Conservation (phyloP, 2,113 vertebrate species). For the Oxygymnocypris stewartii region DNA sequence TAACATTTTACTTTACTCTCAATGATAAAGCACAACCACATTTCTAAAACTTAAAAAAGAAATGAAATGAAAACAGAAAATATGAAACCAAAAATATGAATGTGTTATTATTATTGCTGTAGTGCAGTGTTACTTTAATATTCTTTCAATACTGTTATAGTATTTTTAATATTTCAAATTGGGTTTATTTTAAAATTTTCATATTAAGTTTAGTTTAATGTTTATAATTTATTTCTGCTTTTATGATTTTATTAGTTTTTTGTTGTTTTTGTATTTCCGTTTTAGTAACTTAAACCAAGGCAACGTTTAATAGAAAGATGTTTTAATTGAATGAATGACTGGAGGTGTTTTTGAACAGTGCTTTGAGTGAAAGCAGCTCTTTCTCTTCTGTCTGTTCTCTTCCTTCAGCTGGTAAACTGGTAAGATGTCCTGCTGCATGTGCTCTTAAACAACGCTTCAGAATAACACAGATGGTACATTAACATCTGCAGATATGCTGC, state of each 20-base stretch:
- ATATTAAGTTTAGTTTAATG: too few relatives aligned
- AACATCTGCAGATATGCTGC: not conserved
- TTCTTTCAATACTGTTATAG: not conserved
- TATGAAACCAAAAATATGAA: too few relatives aligned
- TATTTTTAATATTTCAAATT: not conserved
- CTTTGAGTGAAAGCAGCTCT: too few relatives aligned
- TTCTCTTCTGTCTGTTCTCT: constrained; percentile 53
- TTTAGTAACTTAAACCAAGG: too few relatives aligned
- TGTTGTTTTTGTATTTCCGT: not conserved
- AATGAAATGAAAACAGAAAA: too few relatives aligned
- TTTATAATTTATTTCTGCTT: not conserved
- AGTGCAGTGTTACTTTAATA: not conserved
- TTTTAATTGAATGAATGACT: too few relatives aligned
- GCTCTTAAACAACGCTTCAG: not conserved
- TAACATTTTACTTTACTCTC: too few relatives aligned
- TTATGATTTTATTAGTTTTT: not conserved
- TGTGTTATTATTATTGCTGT: not conserved
- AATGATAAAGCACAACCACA: too few relatives aligned
- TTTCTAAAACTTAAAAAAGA: too few relatives aligned
- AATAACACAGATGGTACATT: not conserved
- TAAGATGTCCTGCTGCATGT: constrained; percentile 67
- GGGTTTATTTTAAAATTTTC: not conserved
- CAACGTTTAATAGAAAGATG: too few relatives aligned
- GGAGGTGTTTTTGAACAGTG: too few relatives aligned
- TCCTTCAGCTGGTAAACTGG: constrained; percentile 59